Conservation (phyloP, 1,140 invertebrate genomes). For the Meloidogyne hapla region DNA sequence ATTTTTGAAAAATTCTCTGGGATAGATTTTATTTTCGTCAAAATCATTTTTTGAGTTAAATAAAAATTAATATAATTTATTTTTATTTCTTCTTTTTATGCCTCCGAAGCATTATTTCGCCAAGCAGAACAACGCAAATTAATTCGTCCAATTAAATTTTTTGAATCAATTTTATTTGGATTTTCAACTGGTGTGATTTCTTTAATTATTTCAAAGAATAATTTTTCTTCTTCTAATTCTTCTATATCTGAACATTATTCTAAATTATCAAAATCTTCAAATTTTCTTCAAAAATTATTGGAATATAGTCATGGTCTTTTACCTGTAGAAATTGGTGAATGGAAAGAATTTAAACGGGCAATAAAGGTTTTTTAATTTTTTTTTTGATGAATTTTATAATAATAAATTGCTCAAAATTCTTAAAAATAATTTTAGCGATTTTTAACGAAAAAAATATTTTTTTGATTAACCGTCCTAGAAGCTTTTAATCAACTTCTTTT, state of each 20-base stretch:
- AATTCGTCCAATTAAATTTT: slow-evolving; percentile 39
- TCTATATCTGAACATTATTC: neutral
- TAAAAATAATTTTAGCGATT: too few species aligned
- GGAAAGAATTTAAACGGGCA: neutral
- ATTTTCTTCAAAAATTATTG: neutral
- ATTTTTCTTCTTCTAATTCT: slow-evolving; percentile 13
- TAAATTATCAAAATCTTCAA: slow-evolving; percentile 1
- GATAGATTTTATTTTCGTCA: too few species aligned
- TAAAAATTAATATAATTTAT: too few species aligned
- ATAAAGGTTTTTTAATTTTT: neutral
- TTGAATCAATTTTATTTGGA: slow-evolving; percentile 54
- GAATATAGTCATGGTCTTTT: neutral
- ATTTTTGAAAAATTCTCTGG: too few species aligned
- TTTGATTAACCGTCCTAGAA: too few species aligned
- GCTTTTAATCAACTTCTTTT: too few species aligned
- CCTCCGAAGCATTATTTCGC: slow-evolving; percentile 58
- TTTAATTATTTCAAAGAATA: slow-evolving; percentile 28
- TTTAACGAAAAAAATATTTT: too few species aligned
- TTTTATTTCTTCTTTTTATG: slow-evolving; percentile 34
- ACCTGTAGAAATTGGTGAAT: neutral
- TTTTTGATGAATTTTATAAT: too few species aligned
- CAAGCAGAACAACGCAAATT: slow-evolving; percentile 56
- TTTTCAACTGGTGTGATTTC: slow-evolving; percentile 44
- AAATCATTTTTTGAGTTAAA: too few species aligned
- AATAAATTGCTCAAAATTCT: too few species aligned